Base-by-base conservation (phyloP, 2,797 vertebrate species). In the Hyperoplus lanceolatus region DNA sequence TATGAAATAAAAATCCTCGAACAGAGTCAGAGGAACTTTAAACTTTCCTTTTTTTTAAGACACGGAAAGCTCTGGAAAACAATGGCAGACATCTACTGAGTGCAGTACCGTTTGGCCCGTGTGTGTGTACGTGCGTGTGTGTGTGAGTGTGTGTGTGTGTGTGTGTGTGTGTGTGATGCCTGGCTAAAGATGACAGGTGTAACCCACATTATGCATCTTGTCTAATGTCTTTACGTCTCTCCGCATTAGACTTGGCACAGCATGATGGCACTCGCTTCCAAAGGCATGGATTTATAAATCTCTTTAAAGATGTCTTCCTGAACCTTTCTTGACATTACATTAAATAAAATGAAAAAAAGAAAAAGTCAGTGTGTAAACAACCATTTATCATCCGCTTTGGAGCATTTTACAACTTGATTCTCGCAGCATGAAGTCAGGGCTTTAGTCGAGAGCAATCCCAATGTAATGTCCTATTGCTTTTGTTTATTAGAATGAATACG, bases 111-210 rank as follows among this genome's bases (percentile, higher is more conserved):
- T 70, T 29, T 78, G 70, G 54, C 77, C 76, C 2, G 43, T 42
- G 50, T 41, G 79, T 81, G 67, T 73, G 75, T 12, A 12, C 48
- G 73, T 75, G 77, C 3, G 43, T 42, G 50, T 41, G 77, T 81
- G 67, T 74, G 75, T 12, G 14, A 49, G 71, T 75, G 77, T 42
- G 50, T 41, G 79, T 81, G 67, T 74, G 75, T 9, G 14, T 51
- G 43, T 42, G 50, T 41, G 79, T 81, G 67, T 74, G 75, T 12
- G 14, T 49, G 71, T 75, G 77, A 84, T 38, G 75, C 59, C 73
- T 45, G 60, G 65, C 51, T 81, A 62, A 87, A 84, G 69, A 83
- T 87, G 85, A 82, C 83, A 88, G 64, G 82, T 87, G 71, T 87
- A 86, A 83, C 80, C 81, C 81, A 88, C 79, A 84, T 89, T 77